Evolutionary conservation across 2,888 invertebrate species (phyloP), one percentile per base, ranked within the genome.

Genomic region (Rhorus exstirpatorius): DNA sequence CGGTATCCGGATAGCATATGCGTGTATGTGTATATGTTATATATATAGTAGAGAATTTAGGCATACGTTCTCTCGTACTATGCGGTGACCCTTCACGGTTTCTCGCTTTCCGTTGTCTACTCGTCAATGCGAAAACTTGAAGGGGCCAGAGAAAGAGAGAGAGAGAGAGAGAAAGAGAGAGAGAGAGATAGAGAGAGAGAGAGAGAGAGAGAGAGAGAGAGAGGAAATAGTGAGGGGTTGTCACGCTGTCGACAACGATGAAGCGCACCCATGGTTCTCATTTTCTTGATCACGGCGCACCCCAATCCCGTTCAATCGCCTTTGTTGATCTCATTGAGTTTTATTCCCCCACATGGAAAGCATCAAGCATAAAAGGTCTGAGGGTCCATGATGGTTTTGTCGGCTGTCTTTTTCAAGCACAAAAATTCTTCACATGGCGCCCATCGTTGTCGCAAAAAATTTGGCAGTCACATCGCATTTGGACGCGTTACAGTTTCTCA

Each of bases 1-100:
- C 38, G 76, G 24, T 19, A 60, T 58, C 61, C 58, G 60, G 68
- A 75, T 55, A 65, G 51, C 61, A 78, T 55, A 65, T 17, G 51
- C 60, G 55, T 24, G 60, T 8, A 35, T 24, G 12, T 70, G 41
- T 63, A 41, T 55, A 21, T 46, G 49, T 70, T n/a, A 53, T 14
- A 26, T 70, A 38, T 46, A 31, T 35, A 46, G 14, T 17, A 55
- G 77, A 74, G 78, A 78, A 68, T 75, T 79, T 71, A 21, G 79
- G 78, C 74, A 81, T 71, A 58, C 24, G 68, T 46, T 60, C 75
- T 75, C 70, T 76, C 81, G 74, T 63, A 71, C 70, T 71, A 79
- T 88, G 90, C 65, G 90, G 89, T 90, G 90, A 91, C 91, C 91
- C 91, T 91, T 92, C 89, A 92, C 89, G 91, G 89, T 90, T 90